These are phyloP conservation scores for Neoniphon sammara DNA, from an alignment of 2,797 vertebrate species.

Conservation along the genomic window DNA sequence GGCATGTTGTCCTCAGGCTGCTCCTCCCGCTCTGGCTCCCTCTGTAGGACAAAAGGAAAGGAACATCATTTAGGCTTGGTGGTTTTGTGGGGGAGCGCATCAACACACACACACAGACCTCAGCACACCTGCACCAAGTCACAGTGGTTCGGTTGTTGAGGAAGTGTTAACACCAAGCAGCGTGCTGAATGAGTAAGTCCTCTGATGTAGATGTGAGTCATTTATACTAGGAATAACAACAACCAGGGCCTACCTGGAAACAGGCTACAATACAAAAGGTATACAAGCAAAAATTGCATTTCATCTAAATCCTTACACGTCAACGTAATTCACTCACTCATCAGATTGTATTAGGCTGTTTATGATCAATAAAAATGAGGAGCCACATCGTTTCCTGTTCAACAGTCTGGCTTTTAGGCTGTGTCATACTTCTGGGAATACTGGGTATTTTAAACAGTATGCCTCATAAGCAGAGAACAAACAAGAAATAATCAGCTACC, in stretches of 20 bases:
- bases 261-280: slow-evolving; percentile 14
- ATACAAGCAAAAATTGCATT: slow-evolving; percentile 16
- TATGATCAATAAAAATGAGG: slow-evolving; percentile 1
- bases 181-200: slow-evolving; percentile 2
- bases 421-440: not conserved
- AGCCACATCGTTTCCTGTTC: slow-evolving; percentile 10
- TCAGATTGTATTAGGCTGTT: not conserved
- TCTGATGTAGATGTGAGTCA: slow-evolving; percentile 2
- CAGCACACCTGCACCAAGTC: slow-evolving; percentile 13
- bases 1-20: slow-evolving; percentile 89
- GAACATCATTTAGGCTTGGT: slow-evolving; percentile 21
- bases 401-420: slow-evolving; percentile 16
- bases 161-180: not conserved
- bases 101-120: slow-evolving; percentile 14
- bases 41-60: slow-evolving; percentile 69
- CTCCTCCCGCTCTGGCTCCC: slow-evolving; percentile 86
- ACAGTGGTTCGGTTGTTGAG: not conserved
- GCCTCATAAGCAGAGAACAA: not conserved
- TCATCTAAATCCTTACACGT: slow-evolving; percentile 9
- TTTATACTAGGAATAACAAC: slow-evolving; percentile 18
- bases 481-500: slow-evolving; percentile 1
- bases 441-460: not conserved
- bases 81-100: not conserved
- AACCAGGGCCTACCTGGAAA: slow-evolving; percentile 5
- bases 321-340: not conserved